phyloP scores from a whole-genome alignment of 2,888 invertebrate species.

The Melipona beecheii region DNA sequence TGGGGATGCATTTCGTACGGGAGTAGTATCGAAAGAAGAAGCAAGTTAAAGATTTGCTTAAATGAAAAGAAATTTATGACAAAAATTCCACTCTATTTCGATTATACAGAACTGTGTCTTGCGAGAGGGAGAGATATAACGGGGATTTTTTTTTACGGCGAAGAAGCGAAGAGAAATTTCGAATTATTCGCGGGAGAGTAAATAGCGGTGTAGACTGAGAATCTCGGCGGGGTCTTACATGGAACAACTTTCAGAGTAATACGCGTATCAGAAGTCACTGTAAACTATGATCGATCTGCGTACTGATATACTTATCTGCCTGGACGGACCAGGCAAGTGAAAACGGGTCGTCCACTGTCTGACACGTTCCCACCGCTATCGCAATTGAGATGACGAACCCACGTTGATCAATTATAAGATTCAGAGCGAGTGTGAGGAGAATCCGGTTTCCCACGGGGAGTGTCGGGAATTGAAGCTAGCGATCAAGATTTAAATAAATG shows the following conservation, averaged over 20 bases:
- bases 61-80: no score
- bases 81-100: no score
- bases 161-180: neutral
- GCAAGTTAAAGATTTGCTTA: no score
- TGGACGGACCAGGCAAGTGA: constrained; percentile 10
- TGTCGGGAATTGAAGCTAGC: constrained; percentile 2
- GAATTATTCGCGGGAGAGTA: neutral
- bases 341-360: constrained; percentile 15
- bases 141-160: no score
- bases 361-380: neutral
- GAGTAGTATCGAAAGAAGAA: no score
- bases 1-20: no score
- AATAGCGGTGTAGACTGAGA: neutral
- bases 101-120: no score
- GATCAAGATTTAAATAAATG: constrained; percentile 23
- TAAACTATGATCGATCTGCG: constrained; percentile 25
- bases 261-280: neutral
- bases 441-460: neutral
- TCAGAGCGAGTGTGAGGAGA: neutral
- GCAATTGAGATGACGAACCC: neutral
- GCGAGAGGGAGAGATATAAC: no score
- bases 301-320: neutral
- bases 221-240: constrained; percentile 8
- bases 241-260: constrained; percentile 22
- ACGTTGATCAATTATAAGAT: no score